Conservation (phyloP, 1,140 invertebrate genomes). For the Acyrthosiphon pisum region DNA sequence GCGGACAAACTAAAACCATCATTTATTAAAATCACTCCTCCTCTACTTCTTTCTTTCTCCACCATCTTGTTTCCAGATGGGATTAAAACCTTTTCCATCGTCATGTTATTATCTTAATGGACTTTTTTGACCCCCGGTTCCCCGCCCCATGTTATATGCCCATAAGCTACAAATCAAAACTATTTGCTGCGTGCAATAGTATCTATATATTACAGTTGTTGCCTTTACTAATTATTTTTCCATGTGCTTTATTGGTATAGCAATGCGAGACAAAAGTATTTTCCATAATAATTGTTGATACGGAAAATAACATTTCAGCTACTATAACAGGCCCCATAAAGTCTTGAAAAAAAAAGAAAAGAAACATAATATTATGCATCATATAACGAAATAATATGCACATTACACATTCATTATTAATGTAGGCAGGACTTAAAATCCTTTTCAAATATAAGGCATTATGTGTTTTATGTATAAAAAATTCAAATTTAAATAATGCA, state of each 20-base stretch:
- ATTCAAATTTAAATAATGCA: background rate
- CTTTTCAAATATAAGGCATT: slow-evolving; percentile 3
- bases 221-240: slow-evolving; percentile 23
- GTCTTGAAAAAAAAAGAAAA: background rate
- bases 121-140: slow-evolving; percentile 24
- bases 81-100: slow-evolving; percentile 54
- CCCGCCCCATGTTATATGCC: background rate
- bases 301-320: background rate
- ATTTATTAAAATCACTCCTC: slow-evolving; percentile 50
- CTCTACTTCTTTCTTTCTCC: background rate
- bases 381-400: background rate
- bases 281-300: background rate
- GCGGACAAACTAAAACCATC: slow-evolving; percentile 53
- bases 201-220: background rate
- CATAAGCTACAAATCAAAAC: slow-evolving; percentile 46
- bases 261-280: background rate
- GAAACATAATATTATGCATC: background rate
- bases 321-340: background rate
- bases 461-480: background rate
- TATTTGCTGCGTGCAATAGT: background rate
- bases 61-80: slow-evolving; percentile 49
- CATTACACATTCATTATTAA: background rate
- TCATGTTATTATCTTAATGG: slow-evolving; percentile 55
- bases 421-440: background rate
- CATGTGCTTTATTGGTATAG: background rate